Base-by-base conservation (phyloP, 2,888 invertebrate genomes). In the Agrotis exclamationis region DNA sequence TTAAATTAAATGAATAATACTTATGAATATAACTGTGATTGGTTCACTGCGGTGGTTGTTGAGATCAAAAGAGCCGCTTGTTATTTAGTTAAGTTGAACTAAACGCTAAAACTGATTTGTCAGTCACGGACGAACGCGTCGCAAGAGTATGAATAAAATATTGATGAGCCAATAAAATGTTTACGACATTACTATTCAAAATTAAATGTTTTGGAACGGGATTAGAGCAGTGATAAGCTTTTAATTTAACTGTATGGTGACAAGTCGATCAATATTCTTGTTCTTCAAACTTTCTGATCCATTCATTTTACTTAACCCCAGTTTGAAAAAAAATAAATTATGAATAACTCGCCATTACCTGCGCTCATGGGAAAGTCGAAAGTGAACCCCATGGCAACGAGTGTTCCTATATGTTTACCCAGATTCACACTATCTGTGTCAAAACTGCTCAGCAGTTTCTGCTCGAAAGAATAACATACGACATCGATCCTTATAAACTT, bases 81-180 rank as follows among this genome's bases (percentile, higher is more conserved):
- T 74, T 81, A 76, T 87, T 84, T 79, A 73, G 82, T 85, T 86
- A 80, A 85, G 77, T 76, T 81, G 77, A 83, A 81, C 80, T 84
- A 86, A 86, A 87, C 82, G 82, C 84, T 87, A 83, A 86, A 87
- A 84, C 83, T 80, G 87, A 86, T 85, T 84, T 84, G 84, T 87
- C 86, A 80, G 87, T 87, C 87, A 87, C 86, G 87, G 80, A 48
- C 71, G 48, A 53, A 66, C 75, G 67, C 68, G 73, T 71, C 79
- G 63, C 79, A 56, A 67, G 76, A 77, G 71, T 79, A 77, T 79
- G 75, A 83, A 79, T 85, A 81, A 80, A 85, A 86, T 86, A 83
- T 85, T 83, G 84, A 85, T 82, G 83, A 87, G 82, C 77, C 70
- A 85, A 83, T 85, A 85, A 84, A 82, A 77, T 76, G 63, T 85